These are phyloP conservation scores for Esox masquinongy DNA, from an alignment of 2,797 vertebrate species.

Conservation along the genomic window DNA sequence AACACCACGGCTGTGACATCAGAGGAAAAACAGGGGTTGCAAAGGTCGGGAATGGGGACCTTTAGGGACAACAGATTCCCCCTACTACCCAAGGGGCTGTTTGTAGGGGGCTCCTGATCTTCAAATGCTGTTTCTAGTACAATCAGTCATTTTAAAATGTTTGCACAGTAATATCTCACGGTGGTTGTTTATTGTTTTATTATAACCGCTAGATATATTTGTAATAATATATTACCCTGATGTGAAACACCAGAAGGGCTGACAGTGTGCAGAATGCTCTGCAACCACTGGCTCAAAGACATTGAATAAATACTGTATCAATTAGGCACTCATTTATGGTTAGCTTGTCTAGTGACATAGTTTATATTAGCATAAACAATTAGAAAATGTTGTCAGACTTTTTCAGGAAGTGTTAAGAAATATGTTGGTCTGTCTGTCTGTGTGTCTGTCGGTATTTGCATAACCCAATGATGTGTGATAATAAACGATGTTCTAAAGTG, in stretches of 20 bases:
- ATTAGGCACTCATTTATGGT: not conserved
- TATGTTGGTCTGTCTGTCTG: not conserved
- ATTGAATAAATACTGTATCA: not conserved
- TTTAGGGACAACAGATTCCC: constrained; percentile 52
- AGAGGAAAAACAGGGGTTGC: constrained; percentile 40
- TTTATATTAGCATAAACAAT: not conserved
- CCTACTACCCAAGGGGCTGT: constrained; percentile 26
- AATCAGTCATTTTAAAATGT: no score
- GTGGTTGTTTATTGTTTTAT: no score
- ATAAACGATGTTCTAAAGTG: constrained; percentile 12
- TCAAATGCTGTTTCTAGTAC: no score
- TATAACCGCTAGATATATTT: no score
- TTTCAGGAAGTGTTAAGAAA: not conserved
- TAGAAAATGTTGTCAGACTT: no score
- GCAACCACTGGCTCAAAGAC: not conserved
- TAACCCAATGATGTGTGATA: not conserved
- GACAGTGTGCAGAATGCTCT: not conserved
- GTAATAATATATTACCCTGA: no score
- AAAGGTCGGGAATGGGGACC: constrained; percentile 32
- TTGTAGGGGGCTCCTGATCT: no score
- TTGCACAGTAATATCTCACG: no score
- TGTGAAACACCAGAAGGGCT: not conserved
- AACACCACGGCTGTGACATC: constrained; percentile 69
- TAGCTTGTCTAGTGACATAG: not conserved
- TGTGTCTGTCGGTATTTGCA: not conserved